Evolutionary conservation across 2,113 vertebrate genomes (phyloP), one percentile per base, ranked within the genome.

Genomic region (Phalacrocorax aristotelis): DNA sequence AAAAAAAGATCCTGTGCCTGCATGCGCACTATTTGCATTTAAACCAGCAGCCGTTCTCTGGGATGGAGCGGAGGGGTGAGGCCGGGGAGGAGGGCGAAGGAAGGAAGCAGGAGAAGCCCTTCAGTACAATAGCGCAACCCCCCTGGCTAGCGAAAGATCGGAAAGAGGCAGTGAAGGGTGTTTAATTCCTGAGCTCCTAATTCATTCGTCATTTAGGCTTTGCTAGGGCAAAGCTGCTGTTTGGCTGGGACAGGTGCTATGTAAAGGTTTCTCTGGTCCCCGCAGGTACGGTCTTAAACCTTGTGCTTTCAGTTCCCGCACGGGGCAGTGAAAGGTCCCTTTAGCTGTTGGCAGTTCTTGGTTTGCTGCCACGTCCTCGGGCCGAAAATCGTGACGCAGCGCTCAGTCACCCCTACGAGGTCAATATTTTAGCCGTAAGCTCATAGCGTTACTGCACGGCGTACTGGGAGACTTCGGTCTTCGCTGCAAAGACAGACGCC

Each of bases 1-100:
- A 92, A 91, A 96, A 97, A 97, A 97, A 95, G 89, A 54, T 92
- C 84, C 91, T 70, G 38, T 68, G 94, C 90, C 93, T 95, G 79
- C 71, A 6, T 90, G 88, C 82, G 95, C 95, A 93, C 71, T 90
- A 66, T 94, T 97, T 97, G 96, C 96, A 96, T 96, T 96, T 76
- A 8, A 90, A 91, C 87, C 80, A 72, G 91, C 80, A 94, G 85
- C 69, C 44, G 6, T 17, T 72, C 42, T 17, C 2, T 0, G 36
- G 89, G 76, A 46, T 57, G 83, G 34, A 42, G 70, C 5, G 0
- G 66, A 87, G 80, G 82, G 76, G 54, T 49, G 82, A 87, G 82
- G 61, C 86, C 1, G 6, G 60, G 9, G 20, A 80, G 69, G 76
- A 96, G 64, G 61, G 49, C 1, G 14, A 72, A 1, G 58, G 72